Evolutionary conservation across 2,797 vertebrate genomes (phyloP).

Genomic region (Podarcis lilfordi): DNA sequence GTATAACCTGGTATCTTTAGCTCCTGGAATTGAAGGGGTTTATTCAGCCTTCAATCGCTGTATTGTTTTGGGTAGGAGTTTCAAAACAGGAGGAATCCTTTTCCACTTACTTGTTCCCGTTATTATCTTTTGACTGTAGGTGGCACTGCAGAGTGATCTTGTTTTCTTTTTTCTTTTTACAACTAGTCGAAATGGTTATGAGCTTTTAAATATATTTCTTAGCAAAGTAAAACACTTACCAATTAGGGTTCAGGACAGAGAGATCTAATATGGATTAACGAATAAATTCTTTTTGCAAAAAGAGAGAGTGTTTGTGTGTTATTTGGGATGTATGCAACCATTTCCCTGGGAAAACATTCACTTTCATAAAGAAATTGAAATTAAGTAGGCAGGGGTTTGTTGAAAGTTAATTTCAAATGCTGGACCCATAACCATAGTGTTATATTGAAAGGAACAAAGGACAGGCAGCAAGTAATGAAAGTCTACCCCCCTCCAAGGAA

Average conservation of each 20-base stretch:
- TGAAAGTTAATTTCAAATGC: not conserved
- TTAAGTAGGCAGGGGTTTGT: not conserved
- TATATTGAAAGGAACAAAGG: too few species aligned
- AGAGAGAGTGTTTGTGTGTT: not conserved
- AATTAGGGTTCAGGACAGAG: not conserved
- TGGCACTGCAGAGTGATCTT: constrained; percentile 58
- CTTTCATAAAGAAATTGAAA: not conserved
- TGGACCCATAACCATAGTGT: not conserved
- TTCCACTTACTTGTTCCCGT: not conserved
- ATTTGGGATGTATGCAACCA: not conserved
- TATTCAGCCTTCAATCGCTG: too few species aligned
- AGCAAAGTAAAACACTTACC: not conserved
- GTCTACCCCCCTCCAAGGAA: too few species aligned
- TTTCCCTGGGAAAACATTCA: not conserved
- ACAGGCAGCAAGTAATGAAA: too few species aligned
- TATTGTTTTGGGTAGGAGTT: not conserved
- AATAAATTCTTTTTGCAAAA: not conserved
- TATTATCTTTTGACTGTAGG: constrained; percentile 18
- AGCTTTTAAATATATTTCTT: not conserved
- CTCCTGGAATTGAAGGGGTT: too few species aligned
- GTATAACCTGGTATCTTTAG: too few species aligned
- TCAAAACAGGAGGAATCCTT: not conserved
- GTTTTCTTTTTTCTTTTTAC: not conserved
- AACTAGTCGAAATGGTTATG: not conserved
- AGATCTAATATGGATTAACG: not conserved